These are phyloP conservation scores for Eupithecia dodoneata DNA, from an alignment of 2,888 invertebrate genomes.

Conservation along the genomic window DNA sequence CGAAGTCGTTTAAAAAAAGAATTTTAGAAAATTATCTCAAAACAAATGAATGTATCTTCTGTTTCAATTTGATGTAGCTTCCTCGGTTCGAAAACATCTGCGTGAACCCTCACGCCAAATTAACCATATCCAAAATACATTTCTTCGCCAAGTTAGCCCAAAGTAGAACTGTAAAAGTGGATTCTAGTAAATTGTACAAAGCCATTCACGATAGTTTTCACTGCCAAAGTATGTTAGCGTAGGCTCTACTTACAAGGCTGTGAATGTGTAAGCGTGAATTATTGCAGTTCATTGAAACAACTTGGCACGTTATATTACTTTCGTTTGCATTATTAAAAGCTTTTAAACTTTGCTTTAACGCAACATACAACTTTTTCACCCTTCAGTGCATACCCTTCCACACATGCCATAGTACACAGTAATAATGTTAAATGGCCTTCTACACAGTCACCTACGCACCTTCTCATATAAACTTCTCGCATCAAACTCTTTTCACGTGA, in stretches of 20 bases:
- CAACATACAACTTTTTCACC: not conserved
- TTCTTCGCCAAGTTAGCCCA: not conserved
- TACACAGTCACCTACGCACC: not conserved
- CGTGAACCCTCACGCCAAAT: not conserved
- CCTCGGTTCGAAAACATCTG: not conserved
- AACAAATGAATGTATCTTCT: not conserved
- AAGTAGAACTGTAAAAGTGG: not conserved
- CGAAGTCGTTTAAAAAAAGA: too few relatives aligned
- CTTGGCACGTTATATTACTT: slow-evolving; percentile 8
- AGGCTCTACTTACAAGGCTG: not conserved
- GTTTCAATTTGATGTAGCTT: not conserved
- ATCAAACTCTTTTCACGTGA: too few relatives aligned
- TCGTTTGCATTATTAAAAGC: not conserved
- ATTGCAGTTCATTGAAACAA: slow-evolving; percentile 23
- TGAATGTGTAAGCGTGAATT: slow-evolving; percentile 18
- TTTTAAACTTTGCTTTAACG: not conserved
- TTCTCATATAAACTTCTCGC: too few relatives aligned
- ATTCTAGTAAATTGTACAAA: slow-evolving; percentile 7
- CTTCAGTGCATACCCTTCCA: not conserved
- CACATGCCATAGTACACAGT: not conserved
- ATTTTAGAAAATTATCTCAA: not conserved
- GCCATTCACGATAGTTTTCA: not conserved
- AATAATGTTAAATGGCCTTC: not conserved
- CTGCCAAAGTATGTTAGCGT: slow-evolving; percentile 14
- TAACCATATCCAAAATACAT: not conserved